Evolutionary conservation across 1,140 invertebrate genomes (phyloP), one percentile per base, ranked within the genome.

Genomic region (Panagrolaimus sp.): DNA sequence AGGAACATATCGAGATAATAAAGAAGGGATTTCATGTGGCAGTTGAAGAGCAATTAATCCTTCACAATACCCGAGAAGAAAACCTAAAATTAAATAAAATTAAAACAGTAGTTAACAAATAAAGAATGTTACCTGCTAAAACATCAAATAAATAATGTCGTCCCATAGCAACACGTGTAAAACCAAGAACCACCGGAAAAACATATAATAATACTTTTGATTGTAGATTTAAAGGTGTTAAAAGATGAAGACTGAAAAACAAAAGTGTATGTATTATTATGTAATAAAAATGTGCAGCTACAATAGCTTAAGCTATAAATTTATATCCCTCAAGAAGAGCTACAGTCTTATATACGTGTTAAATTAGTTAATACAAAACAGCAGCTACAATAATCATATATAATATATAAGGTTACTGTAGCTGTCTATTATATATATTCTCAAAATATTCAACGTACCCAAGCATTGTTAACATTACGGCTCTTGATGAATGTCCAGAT

Each of bases 401-500:
- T 38, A 7, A 38, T 38, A 38, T 38, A 13, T 20, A 62, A 11
- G 23, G 16, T 8, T 57, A 57, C 31, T 4, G 31, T 38, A 38
- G 2, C 31, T 38, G 31, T 4, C 31, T 7, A 38, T 38, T 38
- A 38, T 7, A 38, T 38, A 38, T n/a, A n/a, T n/a, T n/a, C n/a
- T n/a, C n/a, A 38, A 38, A 38, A 73, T 25, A 73, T 31, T n/a
- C 13, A 31, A 62, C 62, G 47, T 23, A 82, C 67, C 14, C 65
- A 23, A 79, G 70, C 44, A 72, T 70, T 51, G 88, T 85, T 14
- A 97, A 84, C 79, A 91, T 88, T 11, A 89, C 86, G 9, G 91
- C 88, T 76, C 95, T 85, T n/a, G 92, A 92, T 1, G 91, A 88
- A 85, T 98, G 95, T 0, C 95, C 95, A 0, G 93, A 96, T 31